These are phyloP conservation scores for Phoxinus dragarum DNA, from an alignment of 2,797 vertebrate genomes.

Conservation along the genomic window DNA sequence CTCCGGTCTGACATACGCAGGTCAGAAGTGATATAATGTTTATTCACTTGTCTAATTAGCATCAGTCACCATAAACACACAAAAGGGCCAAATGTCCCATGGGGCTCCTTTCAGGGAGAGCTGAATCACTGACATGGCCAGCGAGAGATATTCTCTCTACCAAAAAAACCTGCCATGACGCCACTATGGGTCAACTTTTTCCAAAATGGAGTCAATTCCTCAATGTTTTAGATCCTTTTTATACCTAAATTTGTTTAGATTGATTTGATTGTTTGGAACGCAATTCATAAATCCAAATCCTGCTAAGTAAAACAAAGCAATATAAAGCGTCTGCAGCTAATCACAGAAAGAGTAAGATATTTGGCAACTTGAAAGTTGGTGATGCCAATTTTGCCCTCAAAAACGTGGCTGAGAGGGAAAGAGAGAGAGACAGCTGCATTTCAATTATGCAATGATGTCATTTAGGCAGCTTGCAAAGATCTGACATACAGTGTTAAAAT, in stretches of 20 bases:
- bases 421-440: slow-evolving; percentile 45
- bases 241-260: neutral
- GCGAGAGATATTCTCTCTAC: slow-evolving; percentile 39
- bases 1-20: slow-evolving; percentile 47
- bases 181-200: slow-evolving; percentile 4
- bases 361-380: neutral
- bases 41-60: slow-evolving; percentile 64
- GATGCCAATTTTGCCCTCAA: slow-evolving; percentile 14
- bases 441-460: slow-evolving; percentile 50
- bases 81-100: slow-evolving; percentile 60
- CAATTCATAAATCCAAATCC: neutral
- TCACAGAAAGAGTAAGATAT: neutral
- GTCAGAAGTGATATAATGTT: slow-evolving; percentile 48
- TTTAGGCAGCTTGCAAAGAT: slow-evolving; percentile 41
- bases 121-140: slow-evolving; percentile 60
- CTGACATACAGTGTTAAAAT: neutral
- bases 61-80: slow-evolving; percentile 65
- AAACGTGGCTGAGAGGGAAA: slow-evolving; percentile 17
- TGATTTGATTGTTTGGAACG: neutral
- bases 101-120: slow-evolving; percentile 54
- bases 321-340: neutral
- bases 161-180: slow-evolving; percentile 31
- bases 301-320: neutral
- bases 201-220: slow-evolving; percentile 13
- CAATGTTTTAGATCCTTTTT: neutral